Conservation (phyloP, 2,113 vertebrate species). For the Rhadina sibilatrix region DNA sequence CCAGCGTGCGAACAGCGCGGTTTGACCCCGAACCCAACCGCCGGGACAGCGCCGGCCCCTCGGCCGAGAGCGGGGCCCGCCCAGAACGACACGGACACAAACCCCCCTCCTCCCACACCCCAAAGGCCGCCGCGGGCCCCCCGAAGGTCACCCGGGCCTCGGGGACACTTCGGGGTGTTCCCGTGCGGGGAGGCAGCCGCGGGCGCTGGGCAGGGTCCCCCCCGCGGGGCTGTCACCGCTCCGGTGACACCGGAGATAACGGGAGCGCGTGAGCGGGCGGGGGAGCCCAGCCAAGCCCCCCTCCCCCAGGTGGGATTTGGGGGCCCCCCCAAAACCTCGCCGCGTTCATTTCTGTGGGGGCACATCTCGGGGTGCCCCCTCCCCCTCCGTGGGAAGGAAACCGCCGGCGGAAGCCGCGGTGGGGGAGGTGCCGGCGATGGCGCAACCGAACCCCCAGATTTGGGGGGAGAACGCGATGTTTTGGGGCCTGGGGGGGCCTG, state of each 20-base stretch:
- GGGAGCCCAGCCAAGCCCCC: neutral
- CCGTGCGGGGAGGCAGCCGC: accelerated
- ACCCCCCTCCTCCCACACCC: neutral
- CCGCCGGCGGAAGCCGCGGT: neutral
- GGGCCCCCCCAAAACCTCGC: neutral
- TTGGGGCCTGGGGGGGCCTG: neutral
- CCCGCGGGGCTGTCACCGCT: neutral
- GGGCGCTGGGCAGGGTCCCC: accelerated
- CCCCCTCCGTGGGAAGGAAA: neutral
- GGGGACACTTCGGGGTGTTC: neutral
- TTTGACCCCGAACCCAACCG: accelerated
- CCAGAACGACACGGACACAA: accelerated
- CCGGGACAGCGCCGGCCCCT: accelerated
- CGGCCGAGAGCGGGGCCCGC: accelerated
- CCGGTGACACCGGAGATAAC: neutral
- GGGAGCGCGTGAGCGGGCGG: neutral
- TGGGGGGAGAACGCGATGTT: neutral
- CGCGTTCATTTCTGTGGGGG: neutral
- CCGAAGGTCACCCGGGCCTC: too few species aligned
- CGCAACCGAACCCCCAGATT: neutral
- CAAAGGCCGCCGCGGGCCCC: neutral
- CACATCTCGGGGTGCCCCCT: neutral
- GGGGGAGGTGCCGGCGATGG: neutral
- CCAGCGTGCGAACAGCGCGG: too few species aligned
- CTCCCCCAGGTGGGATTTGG: accelerated